Conservation (phyloP, 1,140 invertebrate species). For the Drosophila paulistorum region DNA sequence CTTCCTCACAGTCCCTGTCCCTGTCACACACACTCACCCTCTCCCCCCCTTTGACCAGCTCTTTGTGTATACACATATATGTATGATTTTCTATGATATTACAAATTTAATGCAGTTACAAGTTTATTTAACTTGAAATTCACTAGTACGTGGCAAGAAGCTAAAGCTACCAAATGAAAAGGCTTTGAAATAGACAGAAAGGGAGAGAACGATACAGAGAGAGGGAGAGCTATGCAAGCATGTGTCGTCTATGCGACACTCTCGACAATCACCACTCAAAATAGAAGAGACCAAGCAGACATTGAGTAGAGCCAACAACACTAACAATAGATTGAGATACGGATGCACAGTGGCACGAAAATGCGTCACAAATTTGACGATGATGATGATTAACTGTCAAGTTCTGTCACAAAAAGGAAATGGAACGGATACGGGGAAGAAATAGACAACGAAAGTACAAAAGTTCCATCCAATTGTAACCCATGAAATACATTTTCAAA, state of each 20-base stretch:
- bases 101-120: conserved; percentile 74
- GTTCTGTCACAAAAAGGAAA: not conserved
- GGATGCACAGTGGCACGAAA: conserved; percentile 1
- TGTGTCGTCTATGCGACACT: conserved; percentile 71
- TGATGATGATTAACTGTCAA: conserved; percentile 6
- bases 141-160: conserved; percentile 17
- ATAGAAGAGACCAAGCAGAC: conserved; percentile 47
- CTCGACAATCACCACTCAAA: conserved; percentile 78
- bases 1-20: conserved; percentile 3
- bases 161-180: conserved; percentile 32
- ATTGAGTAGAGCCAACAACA: conserved; percentile 20
- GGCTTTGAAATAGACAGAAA: conserved; percentile 25
- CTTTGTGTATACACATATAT: not conserved
- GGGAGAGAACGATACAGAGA: conserved; percentile 19
- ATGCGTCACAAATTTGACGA: conserved; percentile 18
- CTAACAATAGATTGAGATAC: conserved; percentile 14
- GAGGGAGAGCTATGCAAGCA: conserved; percentile 64
- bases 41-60: not conserved
- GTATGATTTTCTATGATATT: conserved; percentile 39
- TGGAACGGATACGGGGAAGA: not conserved
- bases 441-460: no score
- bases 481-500: no score
- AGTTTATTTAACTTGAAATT: conserved; percentile 61
- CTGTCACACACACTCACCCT: not conserved
- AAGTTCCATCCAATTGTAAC: no score